These are phyloP conservation scores for Torymus auratus DNA, from an alignment of 2,888 invertebrate species.

Conservation along the genomic window DNA sequence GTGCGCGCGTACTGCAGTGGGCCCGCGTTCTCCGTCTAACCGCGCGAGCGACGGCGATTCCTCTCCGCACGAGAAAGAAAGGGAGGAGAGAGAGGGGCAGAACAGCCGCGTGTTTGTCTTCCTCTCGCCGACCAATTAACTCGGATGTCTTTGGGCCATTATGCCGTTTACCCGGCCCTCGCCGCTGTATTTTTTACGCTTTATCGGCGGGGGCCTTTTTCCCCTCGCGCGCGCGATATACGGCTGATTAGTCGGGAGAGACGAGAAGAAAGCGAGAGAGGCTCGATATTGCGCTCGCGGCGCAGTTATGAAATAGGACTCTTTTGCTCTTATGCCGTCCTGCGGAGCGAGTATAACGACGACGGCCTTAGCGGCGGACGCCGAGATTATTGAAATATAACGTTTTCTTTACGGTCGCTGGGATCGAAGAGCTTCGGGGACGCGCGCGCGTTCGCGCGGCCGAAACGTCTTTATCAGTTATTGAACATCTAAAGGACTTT, in stretches of 20 bases:
- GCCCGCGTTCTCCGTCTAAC: no score
- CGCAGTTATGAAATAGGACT: constrained; percentile 36
- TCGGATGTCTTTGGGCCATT: constrained; percentile 49
- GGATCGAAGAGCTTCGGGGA: neutral
- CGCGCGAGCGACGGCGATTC: no score
- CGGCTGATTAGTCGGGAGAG: no score
- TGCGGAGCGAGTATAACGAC: no score
- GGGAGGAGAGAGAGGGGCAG: no score
- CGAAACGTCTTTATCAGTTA: constrained; percentile 44
- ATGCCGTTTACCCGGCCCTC: constrained; percentile 30
- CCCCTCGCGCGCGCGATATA: no score
- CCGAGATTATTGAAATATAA: constrained; percentile 32
- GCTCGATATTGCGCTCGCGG: no score
- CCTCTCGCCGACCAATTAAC: constrained; percentile 55
- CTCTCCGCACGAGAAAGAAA: no score
- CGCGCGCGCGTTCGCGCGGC: no score
- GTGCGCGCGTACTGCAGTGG: no score
- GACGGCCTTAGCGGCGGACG: neutral
- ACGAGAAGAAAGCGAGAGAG: no score
- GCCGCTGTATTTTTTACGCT: constrained; percentile 29
- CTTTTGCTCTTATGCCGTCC: no score
- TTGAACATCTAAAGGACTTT: constrained; percentile 16
- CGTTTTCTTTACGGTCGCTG: constrained; percentile 29
- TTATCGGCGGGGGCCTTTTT: neutral
- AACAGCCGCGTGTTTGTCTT: constrained; percentile 41